Evolutionary conservation across 30 jellyfish, hydroid and myxozoan species (phyloP).

Genomic region (Hydra vulgaris): DNA sequence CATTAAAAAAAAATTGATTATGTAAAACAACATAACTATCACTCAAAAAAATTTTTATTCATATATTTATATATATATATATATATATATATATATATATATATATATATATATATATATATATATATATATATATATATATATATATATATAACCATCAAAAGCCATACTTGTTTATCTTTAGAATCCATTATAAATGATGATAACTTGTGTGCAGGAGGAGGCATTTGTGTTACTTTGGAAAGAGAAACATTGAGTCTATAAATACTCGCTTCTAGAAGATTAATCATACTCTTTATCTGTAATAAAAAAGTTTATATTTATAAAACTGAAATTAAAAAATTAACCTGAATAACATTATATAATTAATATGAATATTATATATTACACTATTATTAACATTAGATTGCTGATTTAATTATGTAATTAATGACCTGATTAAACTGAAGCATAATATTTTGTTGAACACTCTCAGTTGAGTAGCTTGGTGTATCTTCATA

Average conservation of each 20-base stretch:
- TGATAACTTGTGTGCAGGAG: constrained; percentile 53
- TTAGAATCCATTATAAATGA: constrained; percentile 45
- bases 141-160: too few species aligned
- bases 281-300: constrained; percentile 81
- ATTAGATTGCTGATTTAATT: too few species aligned
- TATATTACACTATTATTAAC: too few species aligned
- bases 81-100: too few species aligned
- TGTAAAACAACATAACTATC: too few species aligned
- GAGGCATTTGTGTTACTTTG: constrained; percentile 9
- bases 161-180: constrained; percentile 96
- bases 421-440: constrained; percentile 72
- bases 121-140: too few species aligned
- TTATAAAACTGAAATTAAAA: neutral
- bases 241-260: constrained; percentile 40
- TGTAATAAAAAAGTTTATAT: constrained; percentile 23
- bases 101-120: too few species aligned
- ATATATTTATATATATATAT: too few species aligned
- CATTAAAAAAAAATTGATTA: too few species aligned
- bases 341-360: too few species aligned
- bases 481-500: constrained; percentile 90
- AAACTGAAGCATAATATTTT: constrained; percentile 57
- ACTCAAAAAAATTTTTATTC: too few species aligned
- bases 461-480: constrained; percentile 51
- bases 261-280: constrained; percentile 74
- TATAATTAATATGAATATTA: too few species aligned